phyloP scores from a whole-genome alignment of 2,113 vertebrate species.

The Crotalus viridis region DNA sequence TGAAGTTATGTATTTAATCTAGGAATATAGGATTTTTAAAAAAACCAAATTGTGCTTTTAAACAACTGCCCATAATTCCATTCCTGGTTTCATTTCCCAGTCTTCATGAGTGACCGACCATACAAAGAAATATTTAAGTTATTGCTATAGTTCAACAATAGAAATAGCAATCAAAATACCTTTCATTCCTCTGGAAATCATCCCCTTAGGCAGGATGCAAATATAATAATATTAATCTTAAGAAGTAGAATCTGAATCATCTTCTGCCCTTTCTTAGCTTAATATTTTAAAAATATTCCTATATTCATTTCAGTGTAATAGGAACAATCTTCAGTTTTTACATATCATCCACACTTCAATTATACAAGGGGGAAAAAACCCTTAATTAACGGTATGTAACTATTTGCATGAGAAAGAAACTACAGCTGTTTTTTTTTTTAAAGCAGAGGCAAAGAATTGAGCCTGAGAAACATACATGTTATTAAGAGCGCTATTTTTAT shows the following conservation, averaged over 20 bases:
- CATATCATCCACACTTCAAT: not conserved
- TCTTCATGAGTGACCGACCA: not conserved
- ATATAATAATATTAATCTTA: not conserved
- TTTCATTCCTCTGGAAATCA: not conserved
- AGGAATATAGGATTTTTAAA: not conserved
- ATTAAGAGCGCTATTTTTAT: not conserved
- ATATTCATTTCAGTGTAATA: not conserved
- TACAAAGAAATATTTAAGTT: not conserved
- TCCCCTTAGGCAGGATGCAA: not conserved
- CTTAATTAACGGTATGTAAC: not conserved
- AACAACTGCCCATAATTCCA: not conserved
- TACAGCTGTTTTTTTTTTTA: not conserved
- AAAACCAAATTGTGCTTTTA: not conserved
- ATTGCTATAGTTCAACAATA: not conserved
- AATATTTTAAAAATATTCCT: not conserved
- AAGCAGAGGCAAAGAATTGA: not conserved
- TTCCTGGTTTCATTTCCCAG: not conserved
- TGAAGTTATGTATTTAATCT: not conserved
- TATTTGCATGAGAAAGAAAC: not conserved
- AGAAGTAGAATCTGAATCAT: not conserved
- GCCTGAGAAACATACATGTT: not conserved
- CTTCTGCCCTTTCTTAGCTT: not conserved
- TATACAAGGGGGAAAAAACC: not conserved
- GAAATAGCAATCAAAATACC: not conserved
- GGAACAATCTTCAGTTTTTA: not conserved